Evolutionary conservation across 2,113 vertebrate genomes (phyloP).

Genomic region (Morphnarchus princeps): DNA sequence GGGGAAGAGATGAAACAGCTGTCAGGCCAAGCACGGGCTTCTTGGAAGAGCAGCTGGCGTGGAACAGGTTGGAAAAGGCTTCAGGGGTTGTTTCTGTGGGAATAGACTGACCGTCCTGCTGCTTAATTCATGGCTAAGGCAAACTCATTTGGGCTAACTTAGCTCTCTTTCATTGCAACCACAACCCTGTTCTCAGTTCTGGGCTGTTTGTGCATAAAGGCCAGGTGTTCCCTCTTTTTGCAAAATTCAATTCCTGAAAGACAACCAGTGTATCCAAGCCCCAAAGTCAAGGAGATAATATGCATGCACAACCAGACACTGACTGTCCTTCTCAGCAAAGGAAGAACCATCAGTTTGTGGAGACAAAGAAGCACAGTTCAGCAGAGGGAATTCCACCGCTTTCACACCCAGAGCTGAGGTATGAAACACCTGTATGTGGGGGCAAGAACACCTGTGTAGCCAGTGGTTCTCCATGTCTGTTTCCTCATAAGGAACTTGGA

Average conservation of each 20-base stretch:
- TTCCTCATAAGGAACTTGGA: neutral
- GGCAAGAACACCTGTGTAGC: neutral
- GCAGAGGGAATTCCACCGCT: neutral
- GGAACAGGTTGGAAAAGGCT: neutral
- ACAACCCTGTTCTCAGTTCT: neutral
- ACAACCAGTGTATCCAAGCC: rapidly evolving
- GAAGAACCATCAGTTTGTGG: neutral
- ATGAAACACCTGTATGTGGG: neutral
- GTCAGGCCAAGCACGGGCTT: neutral
- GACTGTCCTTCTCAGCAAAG: neutral
- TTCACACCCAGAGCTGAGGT: neutral
- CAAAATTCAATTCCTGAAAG: neutral
- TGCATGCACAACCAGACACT: neutral
- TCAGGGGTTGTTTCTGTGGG: neutral
- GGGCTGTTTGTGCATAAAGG: neutral
- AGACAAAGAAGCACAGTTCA: neutral
- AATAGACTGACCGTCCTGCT: neutral
- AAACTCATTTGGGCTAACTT: neutral
- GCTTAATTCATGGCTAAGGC: neutral
- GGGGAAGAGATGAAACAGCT: neutral
- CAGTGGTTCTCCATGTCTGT: neutral
- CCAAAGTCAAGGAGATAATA: neutral
- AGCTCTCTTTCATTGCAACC: neutral
- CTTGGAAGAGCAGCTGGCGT: neutral
- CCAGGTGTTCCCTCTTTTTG: neutral